These are phyloP conservation scores for Melanostigma gelatinosum DNA, from an alignment of 2,113 vertebrate genomes.

Conservation along the genomic window DNA sequence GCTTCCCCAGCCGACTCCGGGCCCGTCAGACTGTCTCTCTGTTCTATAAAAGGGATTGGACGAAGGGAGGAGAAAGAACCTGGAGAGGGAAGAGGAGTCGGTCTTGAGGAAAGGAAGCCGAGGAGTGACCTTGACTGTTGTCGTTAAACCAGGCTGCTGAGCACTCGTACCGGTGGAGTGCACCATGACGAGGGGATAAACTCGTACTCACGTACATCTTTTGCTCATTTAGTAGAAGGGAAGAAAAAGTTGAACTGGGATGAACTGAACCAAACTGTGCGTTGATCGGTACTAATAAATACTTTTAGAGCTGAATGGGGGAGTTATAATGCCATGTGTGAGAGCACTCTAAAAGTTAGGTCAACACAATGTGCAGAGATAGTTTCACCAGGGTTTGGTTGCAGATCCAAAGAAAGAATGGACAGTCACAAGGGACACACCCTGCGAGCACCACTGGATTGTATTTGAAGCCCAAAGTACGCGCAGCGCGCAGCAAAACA, in stretches of 20 bases:
- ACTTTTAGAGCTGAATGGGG: neutral
- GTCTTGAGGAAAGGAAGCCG: conserved; percentile 33
- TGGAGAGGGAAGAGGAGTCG: conserved; percentile 47
- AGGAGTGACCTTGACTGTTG: conserved; percentile 26
- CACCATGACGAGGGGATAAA: neutral
- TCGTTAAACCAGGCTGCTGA: neutral
- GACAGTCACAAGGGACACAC: neutral
- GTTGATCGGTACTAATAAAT: conserved; percentile 11
- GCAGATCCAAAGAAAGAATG: neutral
- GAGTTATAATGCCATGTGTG: neutral
- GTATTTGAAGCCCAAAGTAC: neutral
- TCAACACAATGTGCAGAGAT: too few relatives aligned
- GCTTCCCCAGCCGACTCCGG: conserved; percentile 25
- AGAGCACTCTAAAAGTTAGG: too few relatives aligned
- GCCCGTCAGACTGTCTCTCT: conserved; percentile 72
- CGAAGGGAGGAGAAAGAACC: conserved; percentile 55
- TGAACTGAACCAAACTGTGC: conserved; percentile 41
- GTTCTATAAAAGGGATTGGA: conserved; percentile 71
- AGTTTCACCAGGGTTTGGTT: neutral
- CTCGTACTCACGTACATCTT: too few relatives aligned
- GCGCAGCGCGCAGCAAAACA: neutral
- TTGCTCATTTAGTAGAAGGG: too few relatives aligned
- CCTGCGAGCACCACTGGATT: neutral
- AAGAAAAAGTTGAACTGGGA: conserved; percentile 43
- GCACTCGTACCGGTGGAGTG: neutral